phyloP scores from a whole-genome alignment of 2,113 vertebrate genomes.

The Xenopus borealis region DNA sequence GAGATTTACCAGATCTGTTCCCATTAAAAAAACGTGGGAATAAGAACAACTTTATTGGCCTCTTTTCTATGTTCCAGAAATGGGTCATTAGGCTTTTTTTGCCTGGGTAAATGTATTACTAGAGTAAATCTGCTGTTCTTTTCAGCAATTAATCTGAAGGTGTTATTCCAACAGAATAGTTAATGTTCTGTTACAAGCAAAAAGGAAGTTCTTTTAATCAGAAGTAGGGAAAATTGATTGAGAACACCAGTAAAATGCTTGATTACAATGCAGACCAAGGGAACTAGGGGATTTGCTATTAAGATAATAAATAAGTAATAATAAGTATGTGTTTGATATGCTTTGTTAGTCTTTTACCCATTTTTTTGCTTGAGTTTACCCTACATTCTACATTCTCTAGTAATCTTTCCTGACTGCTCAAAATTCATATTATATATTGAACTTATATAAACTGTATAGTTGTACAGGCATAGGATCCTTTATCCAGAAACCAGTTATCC shows the following conservation, averaged over 20 bases:
- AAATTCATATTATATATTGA: too few species aligned
- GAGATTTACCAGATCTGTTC: neutral
- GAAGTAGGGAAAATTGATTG: conserved; percentile 35
- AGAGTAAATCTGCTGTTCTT: neutral
- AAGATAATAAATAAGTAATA: too few species aligned
- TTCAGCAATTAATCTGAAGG: conserved; percentile 17
- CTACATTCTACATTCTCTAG: too few species aligned
- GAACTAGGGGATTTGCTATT: too few species aligned
- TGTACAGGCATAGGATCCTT: too few species aligned
- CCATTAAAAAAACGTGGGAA: conserved; percentile 1
- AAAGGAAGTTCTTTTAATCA: conserved; percentile 35
- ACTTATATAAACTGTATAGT: too few species aligned
- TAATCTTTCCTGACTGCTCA: too few species aligned
- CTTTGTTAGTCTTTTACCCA: too few species aligned
- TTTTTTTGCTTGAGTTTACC: too few species aligned
- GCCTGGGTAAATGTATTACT: neutral
- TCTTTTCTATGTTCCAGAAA: neutral
- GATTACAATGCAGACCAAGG: too few species aligned
- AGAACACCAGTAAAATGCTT: conserved; percentile 15
- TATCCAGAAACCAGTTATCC: too few species aligned
- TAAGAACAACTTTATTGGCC: neutral
- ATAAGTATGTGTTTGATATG: too few species aligned
- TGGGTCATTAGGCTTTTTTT: conserved; percentile 7
- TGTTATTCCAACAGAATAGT: conserved; percentile 15
- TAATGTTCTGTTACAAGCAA: conserved; percentile 8